phyloP scores from a whole-genome alignment of 2,113 vertebrate genomes.

The Gymnarchus niloticus region DNA sequence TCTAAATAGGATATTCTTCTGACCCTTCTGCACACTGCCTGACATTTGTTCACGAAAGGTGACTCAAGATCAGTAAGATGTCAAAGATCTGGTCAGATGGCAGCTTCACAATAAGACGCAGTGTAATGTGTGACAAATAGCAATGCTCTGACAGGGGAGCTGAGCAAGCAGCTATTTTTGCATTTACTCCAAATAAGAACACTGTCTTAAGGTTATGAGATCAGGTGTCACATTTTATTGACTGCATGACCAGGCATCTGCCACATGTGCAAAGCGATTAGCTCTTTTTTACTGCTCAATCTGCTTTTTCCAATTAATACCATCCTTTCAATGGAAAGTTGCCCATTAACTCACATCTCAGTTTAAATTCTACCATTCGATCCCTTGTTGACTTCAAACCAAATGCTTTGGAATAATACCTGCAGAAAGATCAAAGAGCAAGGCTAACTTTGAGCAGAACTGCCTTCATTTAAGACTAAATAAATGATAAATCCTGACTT shows the following conservation, averaged over 20 bases:
- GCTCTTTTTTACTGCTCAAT: slow-evolving; percentile 43
- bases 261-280: slow-evolving; percentile 40
- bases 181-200: slow-evolving; percentile 59
- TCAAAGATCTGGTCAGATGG: background rate
- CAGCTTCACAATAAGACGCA: slow-evolving; percentile 6
- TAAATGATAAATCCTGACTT: background rate
- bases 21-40: background rate
- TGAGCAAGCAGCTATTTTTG: slow-evolving; percentile 54
- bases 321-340: slow-evolving; percentile 3
- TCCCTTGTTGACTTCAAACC: background rate
- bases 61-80: background rate
- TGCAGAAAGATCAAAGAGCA: background rate
- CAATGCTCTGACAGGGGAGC: slow-evolving; percentile 13
- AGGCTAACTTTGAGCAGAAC: background rate
- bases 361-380: background rate
- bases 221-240: slow-evolving; percentile 55
- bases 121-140: background rate
- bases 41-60: background rate
- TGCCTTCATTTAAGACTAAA: background rate
- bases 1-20: background rate
- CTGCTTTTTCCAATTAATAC: slow-evolving; percentile 30
- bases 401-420: background rate
- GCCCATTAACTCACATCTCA: background rate
- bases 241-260: background rate
- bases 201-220: slow-evolving; percentile 44